Conservation (phyloP, 1,140 invertebrate genomes). For the Platorchestia sp. region DNA sequence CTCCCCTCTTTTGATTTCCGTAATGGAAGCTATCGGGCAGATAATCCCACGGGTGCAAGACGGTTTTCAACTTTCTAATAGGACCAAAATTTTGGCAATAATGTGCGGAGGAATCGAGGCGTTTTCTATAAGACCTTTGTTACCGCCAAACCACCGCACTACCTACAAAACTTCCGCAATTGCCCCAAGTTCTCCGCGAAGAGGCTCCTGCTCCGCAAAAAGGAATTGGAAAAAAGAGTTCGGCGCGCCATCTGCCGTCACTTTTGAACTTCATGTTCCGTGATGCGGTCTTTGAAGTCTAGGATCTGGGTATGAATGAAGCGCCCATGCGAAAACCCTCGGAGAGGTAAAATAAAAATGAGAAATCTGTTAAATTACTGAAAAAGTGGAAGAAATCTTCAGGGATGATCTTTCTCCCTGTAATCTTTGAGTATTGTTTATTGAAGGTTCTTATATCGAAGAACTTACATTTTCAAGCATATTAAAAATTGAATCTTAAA, state of each 20-base stretch:
- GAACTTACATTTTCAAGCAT: too few relatives aligned
- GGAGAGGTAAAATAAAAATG: not conserved
- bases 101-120: conserved; percentile 38
- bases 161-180: conserved; percentile 49
- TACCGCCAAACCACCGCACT: conserved; percentile 15
- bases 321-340: not conserved
- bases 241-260: not conserved
- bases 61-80: conserved; percentile 48
- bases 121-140: conserved; percentile 47
- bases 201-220: not conserved
- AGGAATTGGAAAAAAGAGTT: not conserved
- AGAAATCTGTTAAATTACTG: not conserved
- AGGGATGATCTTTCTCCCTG: too few relatives aligned
- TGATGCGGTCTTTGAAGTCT: conserved; percentile 14
- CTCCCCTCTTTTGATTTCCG: conserved; percentile 11
- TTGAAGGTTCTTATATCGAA: too few relatives aligned
- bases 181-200: conserved; percentile 32
- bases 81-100: conserved; percentile 44
- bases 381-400: too few relatives aligned
- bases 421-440: too few relatives aligned
- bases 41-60: conserved; percentile 33
- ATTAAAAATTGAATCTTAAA: too few relatives aligned
- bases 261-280: conserved; percentile 20
- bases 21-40: conserved; percentile 31
- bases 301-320: not conserved